A percentile compares a stretch with the other conserved stretches of the same genome.
Conservation (phyloP, 1,140 invertebrate species). For the Drosophila funebris region DNA sequence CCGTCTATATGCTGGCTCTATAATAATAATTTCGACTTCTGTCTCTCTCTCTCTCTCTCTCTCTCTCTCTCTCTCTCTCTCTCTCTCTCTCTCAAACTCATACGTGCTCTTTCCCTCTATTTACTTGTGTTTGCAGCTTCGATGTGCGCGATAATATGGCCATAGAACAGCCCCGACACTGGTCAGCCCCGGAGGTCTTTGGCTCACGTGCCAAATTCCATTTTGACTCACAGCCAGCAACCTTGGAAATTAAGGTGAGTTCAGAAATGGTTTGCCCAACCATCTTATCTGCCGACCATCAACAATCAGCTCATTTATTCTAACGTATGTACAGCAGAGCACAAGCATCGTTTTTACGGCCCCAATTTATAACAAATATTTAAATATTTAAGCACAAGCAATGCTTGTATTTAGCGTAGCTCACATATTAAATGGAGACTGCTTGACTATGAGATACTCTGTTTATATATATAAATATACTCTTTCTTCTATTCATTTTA, state of each 20-base stretch:
- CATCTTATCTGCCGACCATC: background rate
- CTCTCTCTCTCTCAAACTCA: constrained; percentile 14
- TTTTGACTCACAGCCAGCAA: constrained; percentile 88
- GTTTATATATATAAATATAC: too few species aligned
- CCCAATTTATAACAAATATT: constrained; percentile 19
- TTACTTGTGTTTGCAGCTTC: constrained; percentile 86
- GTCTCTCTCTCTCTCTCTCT: constrained; percentile 18
- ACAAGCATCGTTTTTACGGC: background rate
- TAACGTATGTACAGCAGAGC: background rate
- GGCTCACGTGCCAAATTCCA: constrained; percentile 91
- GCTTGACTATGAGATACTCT: background rate
- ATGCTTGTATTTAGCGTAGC: background rate
- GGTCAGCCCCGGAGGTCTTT: constrained; percentile 91
- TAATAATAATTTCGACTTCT: constrained; percentile 58
- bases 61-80: constrained; percentile 14
- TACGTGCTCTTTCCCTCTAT: background rate
- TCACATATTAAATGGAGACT: background rate
- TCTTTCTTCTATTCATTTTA: too few species aligned
- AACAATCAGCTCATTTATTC: constrained; percentile 12
- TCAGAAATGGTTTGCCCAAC: constrained; percentile 12
- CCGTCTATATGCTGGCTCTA: constrained; percentile 7
- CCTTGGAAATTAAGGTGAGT: constrained; percentile 86
- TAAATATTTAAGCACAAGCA: constrained; percentile 27
- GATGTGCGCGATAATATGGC: constrained; percentile 91
- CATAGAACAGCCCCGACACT: constrained; percentile 88